A percentile compares a stretch with the other conserved stretches of the same genome.
Evolutionary conservation across 2,113 vertebrate species (phyloP).

Genomic region (Nothocercus nigrocapillus): DNA sequence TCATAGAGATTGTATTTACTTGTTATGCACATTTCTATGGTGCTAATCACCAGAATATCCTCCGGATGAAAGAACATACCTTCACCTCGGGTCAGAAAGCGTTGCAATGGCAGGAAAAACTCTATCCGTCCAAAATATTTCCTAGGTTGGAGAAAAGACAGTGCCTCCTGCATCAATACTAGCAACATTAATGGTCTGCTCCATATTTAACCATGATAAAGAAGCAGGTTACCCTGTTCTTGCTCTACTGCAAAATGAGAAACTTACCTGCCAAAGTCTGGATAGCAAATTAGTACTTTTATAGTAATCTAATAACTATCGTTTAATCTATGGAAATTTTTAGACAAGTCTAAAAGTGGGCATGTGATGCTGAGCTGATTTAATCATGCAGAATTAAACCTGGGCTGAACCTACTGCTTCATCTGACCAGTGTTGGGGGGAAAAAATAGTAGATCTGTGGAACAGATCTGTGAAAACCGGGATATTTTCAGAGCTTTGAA

Average conservation of each 20-base stretch:
- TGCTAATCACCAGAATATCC: neutral
- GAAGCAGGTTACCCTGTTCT: neutral
- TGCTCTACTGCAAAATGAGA: neutral
- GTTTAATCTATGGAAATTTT: neutral
- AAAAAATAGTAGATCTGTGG: neutral
- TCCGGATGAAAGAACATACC: neutral
- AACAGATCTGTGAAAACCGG: neutral
- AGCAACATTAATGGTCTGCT: neutral
- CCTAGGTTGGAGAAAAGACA: neutral
- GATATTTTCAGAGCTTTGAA: neutral
- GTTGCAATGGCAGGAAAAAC: neutral
- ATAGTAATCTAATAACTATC: neutral
- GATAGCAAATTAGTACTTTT: neutral
- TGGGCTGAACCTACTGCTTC: neutral
- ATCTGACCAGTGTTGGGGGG: neutral
- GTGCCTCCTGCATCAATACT: neutral
- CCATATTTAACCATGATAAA: neutral
- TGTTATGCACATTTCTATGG: neutral
- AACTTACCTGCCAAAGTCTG: neutral
- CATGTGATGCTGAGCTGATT: accelerated
- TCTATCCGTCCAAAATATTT: neutral
- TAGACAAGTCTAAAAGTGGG: neutral
- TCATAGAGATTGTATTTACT: neutral
- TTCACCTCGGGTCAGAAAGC: neutral
- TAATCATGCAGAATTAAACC: neutral